Conservation (phyloP, 2,888 invertebrate species). For the Geophilus truncorum region DNA sequence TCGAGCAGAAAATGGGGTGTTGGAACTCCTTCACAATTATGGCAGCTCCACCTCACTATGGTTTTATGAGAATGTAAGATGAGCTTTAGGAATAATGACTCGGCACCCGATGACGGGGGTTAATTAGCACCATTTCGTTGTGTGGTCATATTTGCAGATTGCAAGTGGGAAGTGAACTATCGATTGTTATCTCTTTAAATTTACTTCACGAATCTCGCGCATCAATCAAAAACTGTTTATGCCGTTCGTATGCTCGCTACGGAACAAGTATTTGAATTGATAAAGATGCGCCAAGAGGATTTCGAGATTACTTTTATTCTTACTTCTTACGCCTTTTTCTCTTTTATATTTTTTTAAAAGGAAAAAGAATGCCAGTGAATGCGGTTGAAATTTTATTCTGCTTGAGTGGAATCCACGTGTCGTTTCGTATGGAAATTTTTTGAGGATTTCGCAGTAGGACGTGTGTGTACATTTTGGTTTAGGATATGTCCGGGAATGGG, state of each 20-base stretch:
- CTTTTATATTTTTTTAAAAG: background rate
- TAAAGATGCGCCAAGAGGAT: background rate
- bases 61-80: background rate
- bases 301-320: background rate
- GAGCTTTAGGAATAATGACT: constrained; percentile 4
- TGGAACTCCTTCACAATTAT: constrained; percentile 11
- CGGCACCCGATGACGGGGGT: background rate
- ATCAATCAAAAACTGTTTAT: background rate
- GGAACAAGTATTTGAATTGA: background rate
- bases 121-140: background rate
- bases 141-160: background rate
- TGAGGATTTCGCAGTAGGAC: background rate
- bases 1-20: constrained; percentile 22
- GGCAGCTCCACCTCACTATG: background rate
- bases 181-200: background rate
- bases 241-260: no score
- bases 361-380: background rate
- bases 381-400: background rate
- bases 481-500: background rate
- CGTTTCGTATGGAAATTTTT: background rate
- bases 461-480: background rate
- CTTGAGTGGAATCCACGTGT: background rate
- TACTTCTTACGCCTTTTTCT: no score
- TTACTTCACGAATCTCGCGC: background rate
- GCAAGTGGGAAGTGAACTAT: background rate